Conservation (phyloP, 2,888 invertebrate species). For the Cantharis rustica region DNA sequence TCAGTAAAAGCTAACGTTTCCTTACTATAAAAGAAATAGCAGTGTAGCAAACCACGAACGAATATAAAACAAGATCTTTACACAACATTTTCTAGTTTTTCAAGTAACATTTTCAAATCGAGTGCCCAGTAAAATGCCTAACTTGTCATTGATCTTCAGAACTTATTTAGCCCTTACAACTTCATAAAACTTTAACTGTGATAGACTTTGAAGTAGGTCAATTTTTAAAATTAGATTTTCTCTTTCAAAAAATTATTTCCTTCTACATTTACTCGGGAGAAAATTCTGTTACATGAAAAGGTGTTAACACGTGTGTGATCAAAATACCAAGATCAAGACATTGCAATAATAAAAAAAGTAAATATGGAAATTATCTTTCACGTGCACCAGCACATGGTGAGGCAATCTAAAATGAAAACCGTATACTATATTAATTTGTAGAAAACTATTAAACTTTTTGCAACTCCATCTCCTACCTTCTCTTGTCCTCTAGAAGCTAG, state of each 20-base stretch:
- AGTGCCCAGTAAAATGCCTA: not conserved
- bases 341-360: too few species aligned
- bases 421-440: too few species aligned
- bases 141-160: not conserved
- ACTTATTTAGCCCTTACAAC: not conserved
- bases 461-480: too few species aligned
- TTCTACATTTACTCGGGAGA: not conserved
- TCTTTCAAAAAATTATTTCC: not conserved
- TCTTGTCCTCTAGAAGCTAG: too few species aligned
- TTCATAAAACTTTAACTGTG: not conserved
- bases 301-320: not conserved
- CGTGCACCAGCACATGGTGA: too few species aligned
- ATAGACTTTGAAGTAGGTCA: not conserved
- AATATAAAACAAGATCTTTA: conserved; percentile 33
- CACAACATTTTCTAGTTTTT: conserved; percentile 18
- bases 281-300: not conserved
- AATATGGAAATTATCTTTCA: too few species aligned
- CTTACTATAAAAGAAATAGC: conserved; percentile 36
- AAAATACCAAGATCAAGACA: not conserved
- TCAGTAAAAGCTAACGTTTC: conserved; percentile 28
- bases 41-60: conserved; percentile 28
- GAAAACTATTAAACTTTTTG: too few species aligned
- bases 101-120: not conserved
- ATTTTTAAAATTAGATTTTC: not conserved
- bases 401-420: too few species aligned